phyloP scores from a whole-genome alignment of 2,888 invertebrate species.

The Disparrhopalites patrizii region DNA sequence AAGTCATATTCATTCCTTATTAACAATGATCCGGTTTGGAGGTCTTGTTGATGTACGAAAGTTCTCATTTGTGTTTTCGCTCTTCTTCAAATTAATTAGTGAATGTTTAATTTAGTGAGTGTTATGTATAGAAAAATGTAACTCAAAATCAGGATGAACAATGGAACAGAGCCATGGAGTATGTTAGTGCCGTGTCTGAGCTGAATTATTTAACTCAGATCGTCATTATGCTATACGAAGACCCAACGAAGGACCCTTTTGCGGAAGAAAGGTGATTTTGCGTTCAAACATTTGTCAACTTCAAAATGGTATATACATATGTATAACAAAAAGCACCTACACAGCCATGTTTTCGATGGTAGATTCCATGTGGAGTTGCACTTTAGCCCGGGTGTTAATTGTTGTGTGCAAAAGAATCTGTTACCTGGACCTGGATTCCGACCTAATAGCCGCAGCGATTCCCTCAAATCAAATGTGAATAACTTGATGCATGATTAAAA shows the following conservation, averaged over 20 bases:
- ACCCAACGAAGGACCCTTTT: conserved; percentile 88
- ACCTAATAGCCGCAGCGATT: conserved; percentile 84
- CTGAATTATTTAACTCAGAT: conserved; percentile 99
- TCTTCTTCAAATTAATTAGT: no score
- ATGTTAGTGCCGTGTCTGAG: conserved; percentile 94
- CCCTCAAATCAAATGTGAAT: conserved; percentile 53
- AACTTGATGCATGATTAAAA: not conserved
- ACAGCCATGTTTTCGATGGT: not conserved
- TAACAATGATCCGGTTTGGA: conserved; percentile 91
- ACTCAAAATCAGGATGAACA: conserved; percentile 75
- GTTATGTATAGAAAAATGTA: conserved; percentile 11
- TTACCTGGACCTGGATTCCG: conserved; percentile 90
- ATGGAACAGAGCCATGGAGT: conserved; percentile 98
- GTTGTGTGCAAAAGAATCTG: conserved; percentile 89
- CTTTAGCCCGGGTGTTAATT: conserved; percentile 97
- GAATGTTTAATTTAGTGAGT: not conserved
- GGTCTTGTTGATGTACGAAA: conserved; percentile 74
- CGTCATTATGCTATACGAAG: conserved; percentile 97
- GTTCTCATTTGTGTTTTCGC: not conserved
- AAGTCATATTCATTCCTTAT: conserved; percentile 95
- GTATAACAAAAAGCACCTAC: not conserved
- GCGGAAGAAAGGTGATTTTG: conserved; percentile 66
- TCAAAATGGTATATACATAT: no score
- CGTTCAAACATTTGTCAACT: not conserved
- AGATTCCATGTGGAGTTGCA: conserved; percentile 97